Percentiles rank a stretch among this genome's conserved stretches.
Conservation (phyloP, 2,113 vertebrate species). For the Ophthalmolycus amberensis region DNA sequence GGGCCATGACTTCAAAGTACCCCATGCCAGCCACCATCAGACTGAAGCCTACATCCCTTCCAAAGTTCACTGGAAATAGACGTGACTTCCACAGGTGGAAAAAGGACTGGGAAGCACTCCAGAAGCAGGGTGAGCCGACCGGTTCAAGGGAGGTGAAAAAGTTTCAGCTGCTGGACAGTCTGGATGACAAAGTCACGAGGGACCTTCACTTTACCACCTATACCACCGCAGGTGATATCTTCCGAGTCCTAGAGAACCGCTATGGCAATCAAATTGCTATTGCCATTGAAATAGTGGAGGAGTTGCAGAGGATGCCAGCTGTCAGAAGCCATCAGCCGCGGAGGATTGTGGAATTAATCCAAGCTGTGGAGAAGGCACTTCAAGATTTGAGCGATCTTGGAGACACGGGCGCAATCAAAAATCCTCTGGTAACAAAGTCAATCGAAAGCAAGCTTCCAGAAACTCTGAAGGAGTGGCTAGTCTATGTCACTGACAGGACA, state of each 20-base stretch:
- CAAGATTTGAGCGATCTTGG: constrained; percentile 21
- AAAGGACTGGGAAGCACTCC: too few relatives aligned
- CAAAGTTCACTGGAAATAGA: background rate
- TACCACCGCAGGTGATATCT: background rate
- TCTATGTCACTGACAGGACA: constrained; percentile 1
- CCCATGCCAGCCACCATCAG: background rate
- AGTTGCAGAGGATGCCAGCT: background rate
- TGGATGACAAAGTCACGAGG: constrained; percentile 28
- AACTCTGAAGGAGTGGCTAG: constrained; percentile 22
- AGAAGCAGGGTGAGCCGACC: too few relatives aligned
- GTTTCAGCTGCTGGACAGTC: constrained; percentile 29
- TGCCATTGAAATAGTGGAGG: background rate
- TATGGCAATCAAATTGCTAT: background rate
- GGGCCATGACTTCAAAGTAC: too few relatives aligned
- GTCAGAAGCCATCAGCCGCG: background rate
- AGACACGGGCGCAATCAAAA: constrained; percentile 18
- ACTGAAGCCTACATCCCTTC: too few relatives aligned
- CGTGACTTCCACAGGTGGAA: too few relatives aligned
- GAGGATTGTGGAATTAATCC: background rate
- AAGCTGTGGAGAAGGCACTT: constrained; percentile 20
- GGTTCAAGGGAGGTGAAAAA: too few relatives aligned
- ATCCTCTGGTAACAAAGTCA: constrained; percentile 31
- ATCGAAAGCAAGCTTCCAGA: constrained; percentile 46
- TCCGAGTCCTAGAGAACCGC: background rate
- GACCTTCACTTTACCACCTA: constrained; percentile 10